Percentiles rank a stretch among this genome's conserved stretches.
These are phyloP conservation scores for Timema cristinae DNA, from an alignment of 2,888 invertebrate genomes.

Conservation along the genomic window DNA sequence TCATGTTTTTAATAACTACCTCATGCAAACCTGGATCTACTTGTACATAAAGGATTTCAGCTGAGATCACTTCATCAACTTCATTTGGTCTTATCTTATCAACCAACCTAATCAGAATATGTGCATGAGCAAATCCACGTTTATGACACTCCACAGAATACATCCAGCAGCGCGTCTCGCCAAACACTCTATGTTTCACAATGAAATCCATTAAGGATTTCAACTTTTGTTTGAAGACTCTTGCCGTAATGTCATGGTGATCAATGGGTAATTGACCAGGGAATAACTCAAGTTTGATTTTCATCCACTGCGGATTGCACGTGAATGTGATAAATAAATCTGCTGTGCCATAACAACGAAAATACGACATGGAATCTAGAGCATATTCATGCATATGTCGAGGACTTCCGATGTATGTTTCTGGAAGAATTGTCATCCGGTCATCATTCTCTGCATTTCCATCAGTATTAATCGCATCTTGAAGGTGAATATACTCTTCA, in stretches of 20 bases:
- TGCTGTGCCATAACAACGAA: neutral
- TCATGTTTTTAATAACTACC: slow-evolving; percentile 40
- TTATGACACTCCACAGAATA: slow-evolving; percentile 23
- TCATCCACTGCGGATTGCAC: slow-evolving; percentile 2
- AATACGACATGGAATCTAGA: slow-evolving; percentile 9
- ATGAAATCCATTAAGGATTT: slow-evolving; percentile 16
- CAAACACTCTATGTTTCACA: slow-evolving; percentile 29
- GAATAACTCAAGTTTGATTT: neutral
- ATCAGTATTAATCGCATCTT: slow-evolving; percentile 8
- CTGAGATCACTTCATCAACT: slow-evolving; percentile 36
- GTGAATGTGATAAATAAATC: slow-evolving; percentile 1
- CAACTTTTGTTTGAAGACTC: slow-evolving; percentile 21
- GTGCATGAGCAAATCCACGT: slow-evolving; percentile 27
- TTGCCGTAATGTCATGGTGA: slow-evolving; percentile 17
- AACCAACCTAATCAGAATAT: slow-evolving; percentile 14
- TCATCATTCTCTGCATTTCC: neutral
- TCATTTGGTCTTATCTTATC: slow-evolving; percentile 22
- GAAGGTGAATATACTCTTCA: slow-evolving; percentile 18
- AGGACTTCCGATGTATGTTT: neutral
- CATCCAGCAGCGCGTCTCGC: slow-evolving; percentile 9
- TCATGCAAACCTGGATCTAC: slow-evolving; percentile 36
- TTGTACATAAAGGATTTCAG: slow-evolving; percentile 40
- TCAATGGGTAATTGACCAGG: slow-evolving; percentile 24
- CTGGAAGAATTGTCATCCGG: neutral
- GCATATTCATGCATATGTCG: slow-evolving; percentile 5